phyloP scores from a whole-genome alignment of 2,113 vertebrate genomes.

The Gopherus flavomarginatus region DNA sequence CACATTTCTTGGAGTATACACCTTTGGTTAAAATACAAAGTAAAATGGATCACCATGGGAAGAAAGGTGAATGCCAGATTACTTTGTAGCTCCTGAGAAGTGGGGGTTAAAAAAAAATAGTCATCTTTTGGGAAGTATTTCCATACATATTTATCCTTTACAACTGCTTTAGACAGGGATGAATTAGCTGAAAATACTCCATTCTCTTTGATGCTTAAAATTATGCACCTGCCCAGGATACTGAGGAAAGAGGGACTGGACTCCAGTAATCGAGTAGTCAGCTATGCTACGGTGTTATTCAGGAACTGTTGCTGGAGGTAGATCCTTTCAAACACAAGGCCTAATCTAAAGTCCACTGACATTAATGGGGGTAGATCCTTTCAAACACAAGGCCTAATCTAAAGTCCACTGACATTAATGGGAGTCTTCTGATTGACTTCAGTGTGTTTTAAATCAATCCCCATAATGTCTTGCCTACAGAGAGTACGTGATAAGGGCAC shows the following conservation, averaged over 20 bases:
- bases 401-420: neutral
- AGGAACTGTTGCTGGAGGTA: neutral
- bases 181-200: neutral
- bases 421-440: neutral
- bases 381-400: accelerated
- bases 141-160: neutral
- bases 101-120: neutral
- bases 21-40: neutral
- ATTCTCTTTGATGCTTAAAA: accelerated
- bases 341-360: accelerated
- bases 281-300: neutral
- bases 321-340: accelerated
- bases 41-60: neutral
- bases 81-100: neutral
- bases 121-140: neutral
- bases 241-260: neutral
- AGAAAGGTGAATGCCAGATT: neutral
- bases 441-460: neutral
- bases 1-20: neutral
- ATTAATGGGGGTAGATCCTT: neutral
- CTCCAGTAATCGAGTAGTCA: neutral
- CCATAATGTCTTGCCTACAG: neutral
- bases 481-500: neutral
- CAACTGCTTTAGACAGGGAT: neutral
- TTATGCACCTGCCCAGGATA: neutral